These are phyloP conservation scores for Glareola pratincola DNA, from an alignment of 2,113 vertebrate species.

Conservation along the genomic window DNA sequence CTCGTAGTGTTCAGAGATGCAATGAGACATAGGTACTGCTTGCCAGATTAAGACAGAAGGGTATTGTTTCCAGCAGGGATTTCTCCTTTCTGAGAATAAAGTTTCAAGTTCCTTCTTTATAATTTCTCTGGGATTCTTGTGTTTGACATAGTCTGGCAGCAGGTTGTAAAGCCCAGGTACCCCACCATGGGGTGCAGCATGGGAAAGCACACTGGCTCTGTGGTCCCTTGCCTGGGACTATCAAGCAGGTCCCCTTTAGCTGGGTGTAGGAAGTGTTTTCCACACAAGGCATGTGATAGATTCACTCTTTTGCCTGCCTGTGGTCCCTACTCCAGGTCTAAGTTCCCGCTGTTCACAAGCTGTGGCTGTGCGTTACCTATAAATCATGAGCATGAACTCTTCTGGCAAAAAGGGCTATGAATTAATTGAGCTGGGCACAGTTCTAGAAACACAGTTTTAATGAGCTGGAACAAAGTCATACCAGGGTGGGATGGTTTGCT, in stretches of 20 bases:
- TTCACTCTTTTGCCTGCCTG: not conserved
- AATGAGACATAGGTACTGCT: not conserved
- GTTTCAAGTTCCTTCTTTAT: not conserved
- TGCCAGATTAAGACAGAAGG: not conserved
- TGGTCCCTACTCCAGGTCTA: not conserved
- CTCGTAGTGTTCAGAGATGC: not conserved
- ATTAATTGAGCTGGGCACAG: not conserved
- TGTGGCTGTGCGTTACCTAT: fast-evolving
- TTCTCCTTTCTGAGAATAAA: not conserved
- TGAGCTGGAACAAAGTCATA: conserved; percentile 41
- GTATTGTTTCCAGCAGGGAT: not conserved
- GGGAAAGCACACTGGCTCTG: not conserved
- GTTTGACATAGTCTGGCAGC: not conserved
- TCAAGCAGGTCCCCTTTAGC: not conserved
- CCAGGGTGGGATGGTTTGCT: not conserved
- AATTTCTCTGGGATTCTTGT: not conserved
- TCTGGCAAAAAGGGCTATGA: not conserved
- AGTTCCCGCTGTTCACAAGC: not conserved
- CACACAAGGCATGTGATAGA: not conserved
- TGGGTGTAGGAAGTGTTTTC: not conserved
- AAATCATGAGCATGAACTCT: not conserved
- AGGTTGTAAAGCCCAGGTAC: not conserved
- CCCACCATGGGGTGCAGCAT: fast-evolving
- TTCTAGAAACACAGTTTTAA: conserved; percentile 9
- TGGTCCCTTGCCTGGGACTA: not conserved